Conservation (phyloP, 1,140 invertebrate genomes). For the Fopius arisanus region DNA sequence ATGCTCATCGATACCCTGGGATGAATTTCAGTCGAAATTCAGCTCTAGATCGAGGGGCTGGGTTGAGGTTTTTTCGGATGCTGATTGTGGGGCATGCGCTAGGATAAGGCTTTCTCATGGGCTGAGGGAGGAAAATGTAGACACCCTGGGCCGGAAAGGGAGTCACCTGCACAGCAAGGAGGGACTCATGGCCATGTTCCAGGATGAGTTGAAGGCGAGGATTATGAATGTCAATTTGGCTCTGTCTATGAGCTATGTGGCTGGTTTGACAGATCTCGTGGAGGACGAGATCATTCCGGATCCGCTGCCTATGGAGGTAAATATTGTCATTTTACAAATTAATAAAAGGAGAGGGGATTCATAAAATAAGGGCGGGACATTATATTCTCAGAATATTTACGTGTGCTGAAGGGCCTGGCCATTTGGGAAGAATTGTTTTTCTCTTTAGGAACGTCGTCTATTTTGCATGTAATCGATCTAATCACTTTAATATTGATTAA, state of each 20-base stretch:
- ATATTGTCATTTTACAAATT: too few species aligned
- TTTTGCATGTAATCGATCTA: too few species aligned
- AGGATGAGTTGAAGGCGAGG: conserved; percentile 68
- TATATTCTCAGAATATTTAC: too few species aligned
- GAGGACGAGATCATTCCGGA: conserved; percentile 85
- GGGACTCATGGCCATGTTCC: conserved; percentile 52
- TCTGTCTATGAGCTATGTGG: conserved; percentile 82
- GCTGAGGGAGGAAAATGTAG: conserved; percentile 61
- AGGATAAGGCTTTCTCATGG: conserved; percentile 71
- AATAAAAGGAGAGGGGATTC: too few species aligned
- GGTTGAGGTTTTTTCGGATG: conserved; percentile 70
- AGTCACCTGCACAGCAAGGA: conserved; percentile 52
- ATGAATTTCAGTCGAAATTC: conserved; percentile 89
- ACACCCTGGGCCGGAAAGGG: conserved; percentile 43
- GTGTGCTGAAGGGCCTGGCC: too few species aligned
- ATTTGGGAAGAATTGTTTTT: too few species aligned
- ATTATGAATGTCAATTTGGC: conserved; percentile 74
- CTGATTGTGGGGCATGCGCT: conserved; percentile 64
- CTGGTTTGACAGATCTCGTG: conserved; percentile 79
- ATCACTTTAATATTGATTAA: too few species aligned
- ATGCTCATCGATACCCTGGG: conserved; percentile 87
- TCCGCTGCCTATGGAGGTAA: conserved; percentile 81
- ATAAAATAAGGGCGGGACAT: too few species aligned
- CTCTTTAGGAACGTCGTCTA: too few species aligned
- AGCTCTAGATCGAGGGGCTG: conserved; percentile 75